Conservation (phyloP, 2,113 vertebrate species). For the Nyctereutes procyonoides region DNA sequence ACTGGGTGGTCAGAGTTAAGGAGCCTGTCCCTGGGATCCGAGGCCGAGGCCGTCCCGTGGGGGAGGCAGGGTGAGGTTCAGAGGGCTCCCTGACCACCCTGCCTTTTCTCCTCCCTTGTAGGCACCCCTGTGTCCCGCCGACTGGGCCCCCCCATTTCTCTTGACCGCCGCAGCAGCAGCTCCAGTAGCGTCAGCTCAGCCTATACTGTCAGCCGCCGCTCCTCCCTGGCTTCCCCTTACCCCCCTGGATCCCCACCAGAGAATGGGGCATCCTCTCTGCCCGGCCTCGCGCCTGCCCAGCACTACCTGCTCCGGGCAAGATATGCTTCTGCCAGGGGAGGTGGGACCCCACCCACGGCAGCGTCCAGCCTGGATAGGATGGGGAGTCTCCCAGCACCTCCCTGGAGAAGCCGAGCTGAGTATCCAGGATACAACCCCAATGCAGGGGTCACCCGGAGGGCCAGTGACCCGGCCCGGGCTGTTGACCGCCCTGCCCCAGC, state of each 20-base stretch:
- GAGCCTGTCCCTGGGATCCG: not conserved
- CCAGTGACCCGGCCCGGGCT: slow-evolving; percentile 93
- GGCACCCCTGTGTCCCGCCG: slow-evolving; percentile 66
- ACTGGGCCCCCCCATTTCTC: slow-evolving; percentile 56
- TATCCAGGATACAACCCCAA: slow-evolving; percentile 89
- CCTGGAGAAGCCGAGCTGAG: slow-evolving; percentile 84
- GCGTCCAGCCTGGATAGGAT: slow-evolving; percentile 89
- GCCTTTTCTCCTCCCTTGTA: slow-evolving; percentile 34
- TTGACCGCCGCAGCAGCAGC: slow-evolving; percentile 93
- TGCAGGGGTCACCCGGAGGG: slow-evolving; percentile 87
- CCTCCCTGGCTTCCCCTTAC: slow-evolving; percentile 95
- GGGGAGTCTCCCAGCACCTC: slow-evolving; percentile 73
- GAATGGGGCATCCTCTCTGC: slow-evolving; percentile 78
- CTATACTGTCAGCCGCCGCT: slow-evolving; percentile 96
- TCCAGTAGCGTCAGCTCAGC: slow-evolving; percentile 97
- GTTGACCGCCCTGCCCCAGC: slow-evolving; percentile 86
- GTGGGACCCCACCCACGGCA: slow-evolving; percentile 91
- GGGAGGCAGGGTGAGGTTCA: not conserved
- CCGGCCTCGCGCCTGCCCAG: slow-evolving; percentile 92
- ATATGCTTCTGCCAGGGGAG: slow-evolving; percentile 93
- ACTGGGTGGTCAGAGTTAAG: not conserved
- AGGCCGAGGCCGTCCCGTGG: not conserved
- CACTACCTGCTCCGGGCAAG: slow-evolving; percentile 95
- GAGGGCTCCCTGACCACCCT: not conserved
- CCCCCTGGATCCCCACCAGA: slow-evolving; percentile 89